These are phyloP conservation scores for Prostheceraeus crozeri DNA, from an alignment of 2,888 invertebrate species.

Conservation along the genomic window DNA sequence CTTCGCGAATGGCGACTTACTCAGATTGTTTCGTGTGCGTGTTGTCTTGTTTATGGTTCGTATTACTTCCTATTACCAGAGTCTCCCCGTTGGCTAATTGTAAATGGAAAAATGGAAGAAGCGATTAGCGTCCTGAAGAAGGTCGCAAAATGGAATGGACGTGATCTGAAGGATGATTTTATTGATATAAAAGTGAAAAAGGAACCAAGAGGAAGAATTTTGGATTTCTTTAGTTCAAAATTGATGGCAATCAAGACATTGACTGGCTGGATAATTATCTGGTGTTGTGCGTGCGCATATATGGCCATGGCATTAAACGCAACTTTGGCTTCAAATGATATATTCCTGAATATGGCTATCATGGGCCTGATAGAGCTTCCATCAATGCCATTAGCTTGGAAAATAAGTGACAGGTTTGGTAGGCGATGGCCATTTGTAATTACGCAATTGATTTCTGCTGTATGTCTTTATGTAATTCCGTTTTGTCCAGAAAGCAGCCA, in stretches of 20 bases:
- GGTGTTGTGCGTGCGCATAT: constrained; percentile 18
- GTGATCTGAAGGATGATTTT: no score
- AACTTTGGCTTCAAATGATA: constrained; percentile 23
- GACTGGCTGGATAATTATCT: constrained; percentile 4
- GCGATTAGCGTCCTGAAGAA: background rate
- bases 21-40: background rate
- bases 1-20: constrained; percentile 19
- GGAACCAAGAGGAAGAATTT: constrained; percentile 29
- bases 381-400: constrained; percentile 21
- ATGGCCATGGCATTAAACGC: constrained; percentile 19
- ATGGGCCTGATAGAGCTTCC: constrained; percentile 32
- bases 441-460: no score
- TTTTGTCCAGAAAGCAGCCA: constrained; percentile 13
- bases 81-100: constrained; percentile 33
- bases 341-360: constrained; percentile 26
- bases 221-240: constrained; percentile 16
- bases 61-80: constrained; percentile 29
- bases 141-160: constrained; percentile 23
- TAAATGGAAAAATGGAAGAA: constrained; percentile 16
- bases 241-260: constrained; percentile 23
- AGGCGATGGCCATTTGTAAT: constrained; percentile 2
- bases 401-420: constrained; percentile 25
- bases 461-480: constrained; percentile 27
- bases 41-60: constrained; percentile 14
- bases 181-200: no score